Evolutionary conservation across 2,113 vertebrate genomes (phyloP).

Genomic region (Panthera leo): DNA sequence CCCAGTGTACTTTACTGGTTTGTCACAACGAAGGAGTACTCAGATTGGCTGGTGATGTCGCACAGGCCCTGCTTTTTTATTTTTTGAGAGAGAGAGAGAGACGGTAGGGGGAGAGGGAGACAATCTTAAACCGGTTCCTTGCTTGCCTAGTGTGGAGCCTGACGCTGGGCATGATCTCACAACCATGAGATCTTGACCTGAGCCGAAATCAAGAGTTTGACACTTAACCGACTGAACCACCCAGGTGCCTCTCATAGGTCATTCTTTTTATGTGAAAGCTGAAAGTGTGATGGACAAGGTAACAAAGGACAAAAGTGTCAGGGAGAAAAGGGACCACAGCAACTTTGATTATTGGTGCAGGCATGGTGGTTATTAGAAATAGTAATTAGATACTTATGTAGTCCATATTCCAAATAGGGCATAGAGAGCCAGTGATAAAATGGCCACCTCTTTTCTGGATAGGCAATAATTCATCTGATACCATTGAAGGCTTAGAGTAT

Average conservation of each 20-base stretch:
- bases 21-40: background rate
- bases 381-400: background rate
- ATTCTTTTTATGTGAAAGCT: conserved; percentile 10
- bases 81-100: too few species aligned
- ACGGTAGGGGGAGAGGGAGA: too few species aligned
- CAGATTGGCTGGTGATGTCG: background rate
- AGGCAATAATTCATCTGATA: background rate
- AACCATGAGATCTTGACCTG: too few species aligned
- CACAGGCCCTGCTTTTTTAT: background rate
- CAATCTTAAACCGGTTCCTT: too few species aligned
- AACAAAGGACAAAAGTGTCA: conserved; percentile 15
- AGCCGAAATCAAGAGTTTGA: too few species aligned
- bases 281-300: background rate
- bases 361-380: background rate
- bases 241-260: background rate
- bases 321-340: background rate
- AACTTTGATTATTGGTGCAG: background rate
- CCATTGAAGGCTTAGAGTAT: background rate
- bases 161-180: too few species aligned
- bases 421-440: background rate
- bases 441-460: background rate
- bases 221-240: background rate
- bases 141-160: too few species aligned
- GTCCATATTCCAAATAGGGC: background rate
- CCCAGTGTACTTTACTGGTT: background rate